Evolutionary conservation across 2,888 invertebrate species (phyloP).

Genomic region (Criorhina ranunculi): DNA sequence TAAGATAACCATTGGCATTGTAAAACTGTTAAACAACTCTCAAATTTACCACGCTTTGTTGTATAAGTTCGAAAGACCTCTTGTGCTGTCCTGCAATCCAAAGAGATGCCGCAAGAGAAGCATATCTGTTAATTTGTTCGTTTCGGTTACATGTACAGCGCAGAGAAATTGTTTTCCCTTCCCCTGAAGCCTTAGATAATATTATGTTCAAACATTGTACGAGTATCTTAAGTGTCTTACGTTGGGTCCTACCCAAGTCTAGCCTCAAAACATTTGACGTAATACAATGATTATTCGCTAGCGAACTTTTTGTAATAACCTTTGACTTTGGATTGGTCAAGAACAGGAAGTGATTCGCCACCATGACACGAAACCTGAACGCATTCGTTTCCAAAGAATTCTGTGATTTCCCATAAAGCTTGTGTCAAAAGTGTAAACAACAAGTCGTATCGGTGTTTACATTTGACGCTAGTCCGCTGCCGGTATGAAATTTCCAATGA

Average conservation of each 20-base stretch:
- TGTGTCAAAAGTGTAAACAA: conserved; percentile 22
- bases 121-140: conserved; percentile 26
- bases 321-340: conserved; percentile 2
- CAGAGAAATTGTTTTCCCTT: not conserved
- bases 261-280: conserved; percentile 29
- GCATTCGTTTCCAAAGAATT: not conserved
- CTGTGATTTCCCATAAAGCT: conserved; percentile 18
- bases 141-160: not conserved
- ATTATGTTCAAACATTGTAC: conserved; percentile 18
- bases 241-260: not conserved
- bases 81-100: not conserved
- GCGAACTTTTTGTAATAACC: conserved; percentile 1
- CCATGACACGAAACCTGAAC: not conserved
- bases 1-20: not conserved
- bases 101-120: conserved; percentile 29
- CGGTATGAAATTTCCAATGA: conserved; percentile 3
- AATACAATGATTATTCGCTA: conserved; percentile 10
- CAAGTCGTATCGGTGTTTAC: conserved; percentile 19
- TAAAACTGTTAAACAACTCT: conserved; percentile 1
- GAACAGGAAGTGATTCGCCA: conserved; percentile 10
- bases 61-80: conserved; percentile 12
- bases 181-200: conserved; percentile 5
- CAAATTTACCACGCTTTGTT: not conserved
- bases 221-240: conserved; percentile 11
- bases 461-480: not conserved